Conservation (phyloP, 1,140 invertebrate genomes). For the Acromyrmex echinatior region DNA sequence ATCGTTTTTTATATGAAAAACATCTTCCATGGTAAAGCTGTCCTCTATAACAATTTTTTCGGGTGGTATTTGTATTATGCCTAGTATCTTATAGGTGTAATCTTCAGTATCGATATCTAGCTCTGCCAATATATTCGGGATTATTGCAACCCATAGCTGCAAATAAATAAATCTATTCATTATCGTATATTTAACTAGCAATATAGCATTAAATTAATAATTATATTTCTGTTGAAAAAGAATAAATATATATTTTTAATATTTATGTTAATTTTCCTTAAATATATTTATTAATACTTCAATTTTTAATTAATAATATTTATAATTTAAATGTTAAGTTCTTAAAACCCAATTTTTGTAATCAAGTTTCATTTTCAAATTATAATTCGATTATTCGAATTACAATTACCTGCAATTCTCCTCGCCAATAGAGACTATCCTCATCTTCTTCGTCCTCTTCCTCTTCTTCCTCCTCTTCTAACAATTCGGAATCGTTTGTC, state of each 20-base stretch:
- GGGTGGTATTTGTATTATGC: conserved; percentile 85
- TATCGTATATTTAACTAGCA: neutral
- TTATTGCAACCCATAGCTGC: conserved; percentile 77
- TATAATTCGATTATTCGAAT: neutral
- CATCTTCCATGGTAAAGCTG: conserved; percentile 86
- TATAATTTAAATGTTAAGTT: neutral
- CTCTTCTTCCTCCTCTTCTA: conserved; percentile 40
- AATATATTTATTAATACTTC: neutral
- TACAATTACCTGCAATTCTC: conserved; percentile 86
- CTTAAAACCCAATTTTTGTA: neutral
- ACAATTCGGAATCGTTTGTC: neutral
- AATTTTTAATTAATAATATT: conserved; percentile 6
- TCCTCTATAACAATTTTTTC: conserved; percentile 87
- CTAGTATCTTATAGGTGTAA: conserved; percentile 86
- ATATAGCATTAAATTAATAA: conserved; percentile 29
- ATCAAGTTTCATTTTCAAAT: conserved; percentile 63
- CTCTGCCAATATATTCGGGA: conserved; percentile 87
- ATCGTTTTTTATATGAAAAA: conserved; percentile 90
- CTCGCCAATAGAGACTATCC: conserved; percentile 88
- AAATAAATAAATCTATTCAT: conserved; percentile 19
- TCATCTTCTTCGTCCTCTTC: conserved; percentile 78
- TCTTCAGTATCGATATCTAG: conserved; percentile 88
- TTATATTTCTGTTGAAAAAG: neutral
- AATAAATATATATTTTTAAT: neutral
- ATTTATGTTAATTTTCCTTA: conserved; percentile 2